These are phyloP conservation scores for Drosophila ohnishii DNA, from an alignment of 1,140 invertebrate species.

Conservation along the genomic window DNA sequence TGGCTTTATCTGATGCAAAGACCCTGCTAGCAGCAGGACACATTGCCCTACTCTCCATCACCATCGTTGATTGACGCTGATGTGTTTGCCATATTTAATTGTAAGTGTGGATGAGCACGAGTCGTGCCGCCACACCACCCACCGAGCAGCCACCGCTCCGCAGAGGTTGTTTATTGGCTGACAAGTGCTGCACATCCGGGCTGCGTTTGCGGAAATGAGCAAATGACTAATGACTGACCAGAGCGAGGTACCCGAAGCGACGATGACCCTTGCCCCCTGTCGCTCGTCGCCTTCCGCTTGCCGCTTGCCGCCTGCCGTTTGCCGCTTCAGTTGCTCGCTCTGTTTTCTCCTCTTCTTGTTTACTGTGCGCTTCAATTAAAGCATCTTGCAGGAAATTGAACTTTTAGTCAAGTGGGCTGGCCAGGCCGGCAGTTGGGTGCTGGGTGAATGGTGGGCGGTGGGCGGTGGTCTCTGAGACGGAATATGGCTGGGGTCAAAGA, in stretches of 20 bases:
- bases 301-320: conserved; percentile 1
- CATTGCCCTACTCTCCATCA: conserved; percentile 15
- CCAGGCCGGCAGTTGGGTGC: not conserved
- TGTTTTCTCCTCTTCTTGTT: conserved; percentile 43
- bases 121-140: not conserved
- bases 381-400: conserved; percentile 78
- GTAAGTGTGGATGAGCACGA: conserved; percentile 17
- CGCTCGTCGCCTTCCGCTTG: not conserved
- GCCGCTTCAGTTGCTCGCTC: conserved; percentile 15
- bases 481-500: conserved; percentile 18
- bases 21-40: conserved; percentile 11
- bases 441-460: not conserved
- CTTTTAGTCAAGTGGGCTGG: conserved; percentile 61
- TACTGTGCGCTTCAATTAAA: conserved; percentile 77
- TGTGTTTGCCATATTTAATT: conserved; percentile 58
- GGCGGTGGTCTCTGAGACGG: conserved; percentile 2
- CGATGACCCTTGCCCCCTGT: conserved; percentile 14
- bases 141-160: conserved; percentile 3
- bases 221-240: conserved; percentile 81
- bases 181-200: conserved; percentile 79
- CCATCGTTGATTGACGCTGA: conserved; percentile 32
- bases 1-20: conserved; percentile 5
- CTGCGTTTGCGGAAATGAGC: conserved; percentile 77
- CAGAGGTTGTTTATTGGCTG: conserved; percentile 75
- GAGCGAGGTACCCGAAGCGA: conserved; percentile 43